Percentiles rank a stretch among this genome's conserved stretches.
Conservation (phyloP, 1,140 invertebrate genomes). For the Papilio aristodemus region DNA sequence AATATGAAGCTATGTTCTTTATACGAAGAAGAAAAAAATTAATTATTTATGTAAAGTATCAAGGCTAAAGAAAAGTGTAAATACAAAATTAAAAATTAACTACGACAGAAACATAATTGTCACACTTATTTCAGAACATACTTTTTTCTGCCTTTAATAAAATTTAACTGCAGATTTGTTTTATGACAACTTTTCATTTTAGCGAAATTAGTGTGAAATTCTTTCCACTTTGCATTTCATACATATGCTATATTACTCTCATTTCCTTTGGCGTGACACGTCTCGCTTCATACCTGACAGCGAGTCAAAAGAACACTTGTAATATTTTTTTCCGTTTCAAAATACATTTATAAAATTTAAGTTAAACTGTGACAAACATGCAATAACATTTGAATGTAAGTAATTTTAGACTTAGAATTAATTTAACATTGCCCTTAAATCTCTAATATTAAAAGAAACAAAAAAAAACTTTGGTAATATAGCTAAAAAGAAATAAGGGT, state of each 20-base stretch:
- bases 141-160: neutral
- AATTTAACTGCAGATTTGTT: neutral
- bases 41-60: neutral
- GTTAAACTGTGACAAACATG: too few relatives aligned
- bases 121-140: neutral
- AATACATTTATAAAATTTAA: neutral
- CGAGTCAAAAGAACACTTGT: neutral
- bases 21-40: too few relatives aligned
- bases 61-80: neutral
- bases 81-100: neutral
- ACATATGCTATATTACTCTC: slow-evolving; percentile 15
- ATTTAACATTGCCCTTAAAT: too few relatives aligned
- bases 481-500: too few relatives aligned
- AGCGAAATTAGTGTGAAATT: slow-evolving; percentile 11
- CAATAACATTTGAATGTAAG: too few relatives aligned
- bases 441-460: too few relatives aligned
- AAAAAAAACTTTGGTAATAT: too few relatives aligned
- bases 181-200: neutral
- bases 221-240: slow-evolving; percentile 7
- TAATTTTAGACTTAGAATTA: too few relatives aligned
- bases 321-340: neutral
- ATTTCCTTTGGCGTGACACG: slow-evolving; percentile 16
- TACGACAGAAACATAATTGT: neutral
- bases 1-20: too few relatives aligned
- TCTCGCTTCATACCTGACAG: slow-evolving; percentile 1